Evolutionary conservation across 1,140 invertebrate genomes (phyloP).

Genomic region (Cotesia vestalis): DNA sequence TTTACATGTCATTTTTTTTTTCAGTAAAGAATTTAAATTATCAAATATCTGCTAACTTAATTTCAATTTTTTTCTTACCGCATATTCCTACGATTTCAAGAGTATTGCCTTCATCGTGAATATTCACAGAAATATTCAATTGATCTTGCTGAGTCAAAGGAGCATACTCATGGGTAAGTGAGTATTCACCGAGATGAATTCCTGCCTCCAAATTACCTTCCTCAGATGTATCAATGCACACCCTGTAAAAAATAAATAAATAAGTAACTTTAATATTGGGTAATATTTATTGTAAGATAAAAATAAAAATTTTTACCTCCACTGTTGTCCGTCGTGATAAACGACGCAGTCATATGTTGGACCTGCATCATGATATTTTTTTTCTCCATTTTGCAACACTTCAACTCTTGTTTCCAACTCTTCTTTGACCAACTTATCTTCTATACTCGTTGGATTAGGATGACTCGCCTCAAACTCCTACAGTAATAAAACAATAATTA

Average conservation of each 20-base stretch:
- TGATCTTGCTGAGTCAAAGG: conserved; percentile 81
- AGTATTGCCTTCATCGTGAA: conserved; percentile 90
- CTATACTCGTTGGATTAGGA: conserved; percentile 66
- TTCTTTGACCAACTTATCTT: conserved; percentile 88
- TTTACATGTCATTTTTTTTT: too few species aligned
- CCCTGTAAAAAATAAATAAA: conserved; percentile 66
- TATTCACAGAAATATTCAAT: conserved; percentile 91
- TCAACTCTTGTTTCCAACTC: conserved; percentile 89
- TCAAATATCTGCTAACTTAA: too few species aligned
- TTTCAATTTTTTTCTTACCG: conserved; percentile 73
- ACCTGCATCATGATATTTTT: conserved; percentile 87
- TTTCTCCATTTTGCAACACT: conserved; percentile 83
- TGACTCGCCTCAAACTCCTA: conserved; percentile 74
- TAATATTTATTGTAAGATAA: background rate
- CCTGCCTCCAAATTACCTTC: conserved; percentile 81
- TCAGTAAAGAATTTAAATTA: too few species aligned
- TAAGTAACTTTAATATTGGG: background rate
- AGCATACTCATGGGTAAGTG: conserved; percentile 80
- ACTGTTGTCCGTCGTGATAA: conserved; percentile 84
- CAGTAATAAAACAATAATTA: background rate
- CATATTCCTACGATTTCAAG: conserved; percentile 93
- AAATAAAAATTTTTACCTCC: conserved; percentile 70
- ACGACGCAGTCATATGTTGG: conserved; percentile 94
- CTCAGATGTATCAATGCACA: conserved; percentile 88
- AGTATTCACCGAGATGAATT: conserved; percentile 85